Conservation (phyloP, 2,797 vertebrate species). For the Orientallactaga sibirica region DNA sequence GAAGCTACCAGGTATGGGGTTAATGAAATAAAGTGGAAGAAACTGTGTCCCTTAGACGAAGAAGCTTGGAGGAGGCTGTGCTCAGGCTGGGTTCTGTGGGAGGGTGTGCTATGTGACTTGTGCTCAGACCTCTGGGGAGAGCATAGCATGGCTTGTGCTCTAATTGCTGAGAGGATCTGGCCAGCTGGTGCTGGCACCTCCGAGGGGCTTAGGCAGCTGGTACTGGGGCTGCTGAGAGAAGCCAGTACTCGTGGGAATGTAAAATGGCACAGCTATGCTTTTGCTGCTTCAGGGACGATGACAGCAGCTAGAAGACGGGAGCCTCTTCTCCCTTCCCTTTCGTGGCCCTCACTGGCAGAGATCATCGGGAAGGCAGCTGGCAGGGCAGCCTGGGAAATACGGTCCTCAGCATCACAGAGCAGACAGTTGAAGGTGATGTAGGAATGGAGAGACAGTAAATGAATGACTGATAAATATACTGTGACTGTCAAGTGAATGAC, state of each 20-base stretch:
- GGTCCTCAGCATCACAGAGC: slow-evolving; percentile 13
- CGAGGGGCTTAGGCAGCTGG: slow-evolving; percentile 45
- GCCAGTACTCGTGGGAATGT: slow-evolving; percentile 31
- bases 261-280: slow-evolving; percentile 23
- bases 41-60: slow-evolving; percentile 6
- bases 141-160: slow-evolving; percentile 20
- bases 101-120: slow-evolving; percentile 3
- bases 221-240: slow-evolving; percentile 37
- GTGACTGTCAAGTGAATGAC: slow-evolving; percentile 39
- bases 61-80: slow-evolving; percentile 45
- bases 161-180: slow-evolving; percentile 49
- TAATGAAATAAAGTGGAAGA: background rate
- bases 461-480: slow-evolving; percentile 14
- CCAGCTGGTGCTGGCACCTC: slow-evolving; percentile 55
- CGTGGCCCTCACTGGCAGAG: slow-evolving; percentile 40
- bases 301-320: slow-evolving; percentile 48
- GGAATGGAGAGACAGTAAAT: background rate
- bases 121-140: background rate
- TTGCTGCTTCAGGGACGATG: slow-evolving; percentile 52
- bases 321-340: slow-evolving; percentile 48
- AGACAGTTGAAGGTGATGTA: slow-evolving; percentile 46
- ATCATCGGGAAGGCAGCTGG: slow-evolving; percentile 43
- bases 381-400: slow-evolving; percentile 56
- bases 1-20: background rate
- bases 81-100: background rate